These are phyloP conservation scores for Sminthurides aquaticus DNA, from an alignment of 2,888 invertebrate genomes.

Conservation along the genomic window DNA sequence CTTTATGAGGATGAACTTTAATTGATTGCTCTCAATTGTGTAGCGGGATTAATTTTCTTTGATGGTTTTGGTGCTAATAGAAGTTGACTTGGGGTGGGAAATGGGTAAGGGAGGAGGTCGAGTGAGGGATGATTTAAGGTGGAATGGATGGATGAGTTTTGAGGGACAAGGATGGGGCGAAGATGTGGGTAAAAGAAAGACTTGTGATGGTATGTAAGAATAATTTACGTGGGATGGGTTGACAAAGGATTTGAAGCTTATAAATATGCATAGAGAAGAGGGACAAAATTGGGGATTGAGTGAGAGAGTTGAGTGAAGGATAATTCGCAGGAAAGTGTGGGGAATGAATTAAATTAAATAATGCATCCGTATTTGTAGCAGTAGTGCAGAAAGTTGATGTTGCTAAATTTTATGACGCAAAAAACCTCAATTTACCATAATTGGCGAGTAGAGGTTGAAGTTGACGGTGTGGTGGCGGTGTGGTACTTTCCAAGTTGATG, in stretches of 20 bases:
- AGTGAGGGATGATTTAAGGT: neutral
- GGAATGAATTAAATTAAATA: conserved; percentile 1
- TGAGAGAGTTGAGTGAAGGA: neutral
- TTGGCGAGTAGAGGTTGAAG: neutral
- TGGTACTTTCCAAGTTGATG: neutral
- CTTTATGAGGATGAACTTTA: neutral
- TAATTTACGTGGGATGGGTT: neutral
- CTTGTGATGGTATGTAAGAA: neutral
- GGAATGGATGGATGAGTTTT: neutral
- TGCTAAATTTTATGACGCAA: conserved; percentile 4
- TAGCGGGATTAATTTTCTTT: neutral
- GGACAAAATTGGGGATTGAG: neutral
- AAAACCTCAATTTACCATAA: conserved; percentile 3
- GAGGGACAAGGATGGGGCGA: neutral
- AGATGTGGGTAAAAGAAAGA: neutral
- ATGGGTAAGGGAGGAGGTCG: neutral
- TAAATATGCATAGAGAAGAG: neutral
- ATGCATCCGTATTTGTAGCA: neutral
- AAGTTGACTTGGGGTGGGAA: neutral
- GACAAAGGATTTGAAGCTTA: neutral
- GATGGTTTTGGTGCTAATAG: neutral
- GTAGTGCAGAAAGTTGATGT: neutral
- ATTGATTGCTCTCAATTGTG: neutral
- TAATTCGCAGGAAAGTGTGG: neutral
- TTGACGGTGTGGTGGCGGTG: neutral